These are phyloP conservation scores for Spilosoma lubricipeda DNA, from an alignment of 2,888 invertebrate genomes.

Conservation along the genomic window DNA sequence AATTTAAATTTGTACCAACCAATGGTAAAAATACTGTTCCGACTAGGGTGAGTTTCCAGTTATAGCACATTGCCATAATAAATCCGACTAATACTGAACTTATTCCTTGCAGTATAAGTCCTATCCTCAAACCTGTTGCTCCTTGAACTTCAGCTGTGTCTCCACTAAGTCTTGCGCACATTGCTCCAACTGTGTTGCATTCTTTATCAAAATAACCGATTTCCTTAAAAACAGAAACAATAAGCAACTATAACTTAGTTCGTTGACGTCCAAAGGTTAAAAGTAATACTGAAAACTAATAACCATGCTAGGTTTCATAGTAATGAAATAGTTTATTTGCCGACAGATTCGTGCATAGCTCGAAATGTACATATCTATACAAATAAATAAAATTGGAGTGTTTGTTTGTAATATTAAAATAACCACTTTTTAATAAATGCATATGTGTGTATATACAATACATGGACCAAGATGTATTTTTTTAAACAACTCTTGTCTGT, in stretches of 20 bases:
- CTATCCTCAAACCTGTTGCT: slow-evolving; percentile 87
- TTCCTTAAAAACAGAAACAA: slow-evolving; percentile 71
- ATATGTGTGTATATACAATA: no score
- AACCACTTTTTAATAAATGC: no score
- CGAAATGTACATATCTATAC: no score
- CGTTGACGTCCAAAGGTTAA: background rate
- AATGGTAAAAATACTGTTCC: slow-evolving; percentile 87
- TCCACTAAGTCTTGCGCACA: slow-evolving; percentile 88
- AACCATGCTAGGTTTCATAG: background rate
- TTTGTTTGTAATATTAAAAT: no score
- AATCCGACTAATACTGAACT: slow-evolving; percentile 87
- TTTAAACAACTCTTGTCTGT: no score
- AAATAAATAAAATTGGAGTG: no score
- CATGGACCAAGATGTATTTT: no score
- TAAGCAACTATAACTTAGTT: background rate
- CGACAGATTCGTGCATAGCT: no score
- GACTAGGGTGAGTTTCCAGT: slow-evolving; percentile 88
- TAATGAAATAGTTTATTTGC: no score
- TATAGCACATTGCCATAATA: slow-evolving; percentile 84
- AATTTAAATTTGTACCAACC: slow-evolving; percentile 66
- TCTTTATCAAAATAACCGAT: slow-evolving; percentile 88
- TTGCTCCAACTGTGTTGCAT: slow-evolving; percentile 87
- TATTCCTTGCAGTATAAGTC: slow-evolving; percentile 87
- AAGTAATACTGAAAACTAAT: background rate
- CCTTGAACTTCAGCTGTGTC: slow-evolving; percentile 89